phyloP scores from a whole-genome alignment of 1,140 invertebrate species.

The Diachasma alloeum region DNA sequence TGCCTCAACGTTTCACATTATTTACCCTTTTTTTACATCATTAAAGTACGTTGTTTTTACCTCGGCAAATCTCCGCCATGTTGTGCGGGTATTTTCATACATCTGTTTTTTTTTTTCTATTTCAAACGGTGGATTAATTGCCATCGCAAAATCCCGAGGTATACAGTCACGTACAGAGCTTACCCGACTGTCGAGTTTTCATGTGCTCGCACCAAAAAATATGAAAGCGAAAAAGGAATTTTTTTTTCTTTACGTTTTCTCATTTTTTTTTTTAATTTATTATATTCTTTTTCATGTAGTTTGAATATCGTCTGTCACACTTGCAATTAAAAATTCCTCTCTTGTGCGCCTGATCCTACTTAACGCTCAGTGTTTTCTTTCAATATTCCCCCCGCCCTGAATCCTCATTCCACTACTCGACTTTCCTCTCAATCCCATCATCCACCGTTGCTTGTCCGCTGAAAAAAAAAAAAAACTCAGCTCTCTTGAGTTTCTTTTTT shows the following conservation, averaged over 20 bases:
- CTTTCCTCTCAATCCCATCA: background rate
- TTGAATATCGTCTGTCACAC: background rate
- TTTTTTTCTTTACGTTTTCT: background rate
- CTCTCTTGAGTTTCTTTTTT: background rate
- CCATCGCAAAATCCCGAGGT: constrained; percentile 31
- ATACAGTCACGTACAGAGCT: constrained; percentile 59
- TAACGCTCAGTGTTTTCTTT: background rate
- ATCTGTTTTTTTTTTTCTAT: background rate
- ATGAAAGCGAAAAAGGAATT: background rate
- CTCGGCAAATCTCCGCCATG: background rate
- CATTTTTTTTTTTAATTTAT: background rate
- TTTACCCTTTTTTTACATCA: background rate
- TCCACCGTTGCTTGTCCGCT: constrained; percentile 13
- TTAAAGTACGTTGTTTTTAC: background rate
- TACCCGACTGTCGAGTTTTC: constrained; percentile 56
- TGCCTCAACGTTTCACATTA: background rate
- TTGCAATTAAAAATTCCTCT: background rate
- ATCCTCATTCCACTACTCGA: background rate
- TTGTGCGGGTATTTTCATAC: background rate
- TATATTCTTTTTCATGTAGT: background rate
- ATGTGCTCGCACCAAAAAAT: constrained; percentile 55
- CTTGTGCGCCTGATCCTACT: background rate
- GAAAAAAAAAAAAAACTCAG: background rate
- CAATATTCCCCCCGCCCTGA: background rate
- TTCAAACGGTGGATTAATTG: constrained; percentile 36